Evolutionary conservation across 1,140 invertebrate genomes (phyloP).

Genomic region (Planococcus citri): DNA sequence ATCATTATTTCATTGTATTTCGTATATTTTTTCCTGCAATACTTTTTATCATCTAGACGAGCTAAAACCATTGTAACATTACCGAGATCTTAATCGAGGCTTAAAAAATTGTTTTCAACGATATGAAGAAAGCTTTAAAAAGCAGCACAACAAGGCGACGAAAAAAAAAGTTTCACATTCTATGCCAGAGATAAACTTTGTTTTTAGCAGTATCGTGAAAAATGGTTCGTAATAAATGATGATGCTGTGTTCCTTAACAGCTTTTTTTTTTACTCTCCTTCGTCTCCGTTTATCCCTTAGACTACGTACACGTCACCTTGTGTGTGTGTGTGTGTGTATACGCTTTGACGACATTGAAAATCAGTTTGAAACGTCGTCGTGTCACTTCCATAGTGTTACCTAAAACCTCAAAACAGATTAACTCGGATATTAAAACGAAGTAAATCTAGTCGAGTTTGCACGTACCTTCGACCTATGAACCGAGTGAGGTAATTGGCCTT

Average conservation of each 20-base stretch:
- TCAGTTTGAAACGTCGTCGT: too few species aligned
- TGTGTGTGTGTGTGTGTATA: too few species aligned
- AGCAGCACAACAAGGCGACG: background rate
- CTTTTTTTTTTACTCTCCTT: too few species aligned
- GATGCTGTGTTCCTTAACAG: background rate
- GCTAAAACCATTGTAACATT: background rate
- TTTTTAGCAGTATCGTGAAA: background rate
- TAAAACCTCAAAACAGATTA: too few species aligned
- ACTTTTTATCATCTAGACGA: constrained; percentile 3
- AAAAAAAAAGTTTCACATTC: background rate
- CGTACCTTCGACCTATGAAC: too few species aligned
- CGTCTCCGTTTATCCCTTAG: too few species aligned
- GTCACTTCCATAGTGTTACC: too few species aligned
- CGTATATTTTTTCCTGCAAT: background rate
- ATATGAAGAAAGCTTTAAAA: constrained; percentile 8
- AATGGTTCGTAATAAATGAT: background rate
- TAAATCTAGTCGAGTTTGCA: too few species aligned
- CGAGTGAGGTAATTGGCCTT: too few species aligned
- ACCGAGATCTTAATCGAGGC: constrained; percentile 5
- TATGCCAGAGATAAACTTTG: constrained; percentile 2
- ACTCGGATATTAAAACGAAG: too few species aligned
- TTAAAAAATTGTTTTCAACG: constrained; percentile 3
- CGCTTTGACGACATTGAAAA: too few species aligned
- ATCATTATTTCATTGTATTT: background rate
- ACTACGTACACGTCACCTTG: too few species aligned